Evolutionary conservation across 2,113 vertebrate genomes (phyloP), one percentile per base, ranked within the genome.

Genomic region (Ramphastos sulfuratus): DNA sequence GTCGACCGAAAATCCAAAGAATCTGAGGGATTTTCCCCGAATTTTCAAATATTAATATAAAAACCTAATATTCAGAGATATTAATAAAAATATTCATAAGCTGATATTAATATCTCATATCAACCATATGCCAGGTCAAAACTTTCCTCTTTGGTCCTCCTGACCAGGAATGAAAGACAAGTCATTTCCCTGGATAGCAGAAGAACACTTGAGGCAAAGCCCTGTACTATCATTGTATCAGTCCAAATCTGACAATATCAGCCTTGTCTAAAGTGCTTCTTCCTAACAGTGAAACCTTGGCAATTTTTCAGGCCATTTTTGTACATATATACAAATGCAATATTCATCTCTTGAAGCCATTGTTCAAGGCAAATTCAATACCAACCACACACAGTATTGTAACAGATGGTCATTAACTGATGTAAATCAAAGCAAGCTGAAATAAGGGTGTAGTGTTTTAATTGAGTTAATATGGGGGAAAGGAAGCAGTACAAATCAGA

Each of bases 211-310:
- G 11, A 69, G 16, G 21, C 30, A 59, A 54, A 52, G 0, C 7
- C 72, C 60, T 9, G 54, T 23, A 2, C 6, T 27, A 8, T 35
- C 25, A 24, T 2, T 16, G 0, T 61, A 14, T 37, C 39, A 33
- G 21, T 48, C 25, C 65, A 66, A 9, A 63, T 3, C 15, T 58
- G 48, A 33, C 6, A 73, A 2, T 6, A 60, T 12, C 33, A 65
- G 2, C 10, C 28, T 72, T 33, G 9, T 37, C 21, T 17, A 7
- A 73, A 12, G 5, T 7, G 24, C 8, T 79, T 75, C 12, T 19
- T 20, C 9, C 19, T 23, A 31, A 70, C 1, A 46, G 12, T 4
- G 6, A 88, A 80, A 7, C 5, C 12, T 46, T 3, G 4, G 3
- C 18, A 31, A 18, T 10, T 52, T 46, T 39, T 52, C 10, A 19